Percentiles rank a stretch among this genome's conserved stretches.
Conservation (phyloP, 2,797 vertebrate genomes). For the Sitta carolinensis region DNA sequence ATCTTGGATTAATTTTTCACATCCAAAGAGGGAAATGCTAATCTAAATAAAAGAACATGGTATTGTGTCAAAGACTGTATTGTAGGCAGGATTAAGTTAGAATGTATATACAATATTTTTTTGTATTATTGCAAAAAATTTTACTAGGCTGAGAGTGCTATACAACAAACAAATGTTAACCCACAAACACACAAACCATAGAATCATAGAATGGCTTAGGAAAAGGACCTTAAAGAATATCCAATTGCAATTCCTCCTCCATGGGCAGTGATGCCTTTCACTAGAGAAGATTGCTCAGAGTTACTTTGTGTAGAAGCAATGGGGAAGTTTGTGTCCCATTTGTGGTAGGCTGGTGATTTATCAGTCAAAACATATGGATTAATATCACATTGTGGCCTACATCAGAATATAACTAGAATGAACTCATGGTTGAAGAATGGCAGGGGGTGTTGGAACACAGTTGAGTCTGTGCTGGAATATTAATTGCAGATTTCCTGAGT, state of each 20-base stretch:
- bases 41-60: background rate
- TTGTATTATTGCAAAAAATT: background rate
- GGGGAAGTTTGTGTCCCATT: background rate
- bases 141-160: background rate
- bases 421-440: background rate
- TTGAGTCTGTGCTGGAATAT: constrained; percentile 23
- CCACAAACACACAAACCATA: background rate
- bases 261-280: background rate
- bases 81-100: background rate
- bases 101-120: background rate
- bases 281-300: background rate
- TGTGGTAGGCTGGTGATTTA: background rate
- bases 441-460: background rate
- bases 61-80: background rate
- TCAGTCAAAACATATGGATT: background rate
- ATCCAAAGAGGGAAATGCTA: background rate
- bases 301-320: background rate
- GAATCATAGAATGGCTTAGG: background rate
- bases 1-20: background rate
- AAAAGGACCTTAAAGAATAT: background rate
- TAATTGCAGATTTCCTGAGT: constrained; percentile 46
- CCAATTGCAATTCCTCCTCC: background rate
- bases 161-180: background rate
- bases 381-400: background rate
- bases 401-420: background rate